Percentiles rank a stretch among this genome's conserved stretches.
Evolutionary conservation across 2,113 vertebrate species (phyloP).

Genomic region (Amphiprion percula): DNA sequence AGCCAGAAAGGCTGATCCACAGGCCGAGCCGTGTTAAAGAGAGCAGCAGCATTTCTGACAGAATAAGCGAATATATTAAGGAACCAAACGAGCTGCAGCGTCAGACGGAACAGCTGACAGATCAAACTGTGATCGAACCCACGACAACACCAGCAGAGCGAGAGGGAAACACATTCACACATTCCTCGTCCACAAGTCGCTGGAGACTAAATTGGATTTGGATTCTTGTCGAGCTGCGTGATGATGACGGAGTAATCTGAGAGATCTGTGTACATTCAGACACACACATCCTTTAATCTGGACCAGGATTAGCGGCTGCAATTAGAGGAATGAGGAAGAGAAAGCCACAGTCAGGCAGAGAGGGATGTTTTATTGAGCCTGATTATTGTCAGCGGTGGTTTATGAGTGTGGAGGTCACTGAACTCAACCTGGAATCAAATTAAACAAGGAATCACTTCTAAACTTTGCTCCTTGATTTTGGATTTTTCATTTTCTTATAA

Average conservation of each 20-base stretch:
- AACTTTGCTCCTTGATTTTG: too few relatives aligned
- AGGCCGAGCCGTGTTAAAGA: slow-evolving; percentile 3
- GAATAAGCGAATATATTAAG: slow-evolving; percentile 3
- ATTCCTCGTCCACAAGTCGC: not conserved
- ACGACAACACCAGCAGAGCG: not conserved
- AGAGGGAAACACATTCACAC: not conserved
- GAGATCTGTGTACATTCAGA: slow-evolving; percentile 46
- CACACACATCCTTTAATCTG: slow-evolving; percentile 65
- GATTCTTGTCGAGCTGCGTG: slow-evolving; percentile 25
- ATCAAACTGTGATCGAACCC: slow-evolving; percentile 9
- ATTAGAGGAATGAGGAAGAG: slow-evolving; percentile 66
- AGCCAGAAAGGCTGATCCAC: slow-evolving; percentile 11
- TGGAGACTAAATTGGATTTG: slow-evolving; percentile 56
- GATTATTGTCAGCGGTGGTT: not conserved
- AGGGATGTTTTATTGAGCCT: slow-evolving; percentile 6
- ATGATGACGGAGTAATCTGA: slow-evolving; percentile 55
- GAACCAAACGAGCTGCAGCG: not conserved
- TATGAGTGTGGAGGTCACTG: slow-evolving; percentile 4
- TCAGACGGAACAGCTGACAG: slow-evolving; percentile 8
- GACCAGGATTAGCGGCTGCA: slow-evolving; percentile 55
- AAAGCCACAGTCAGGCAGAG: not conserved
- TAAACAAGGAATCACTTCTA: not conserved
- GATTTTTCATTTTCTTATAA: too few relatives aligned
- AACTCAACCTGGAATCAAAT: not conserved
- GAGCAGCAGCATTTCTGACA: slow-evolving; percentile 18